Conservation (phyloP, 2,113 vertebrate genomes). For the Erinaceus europaeus region DNA sequence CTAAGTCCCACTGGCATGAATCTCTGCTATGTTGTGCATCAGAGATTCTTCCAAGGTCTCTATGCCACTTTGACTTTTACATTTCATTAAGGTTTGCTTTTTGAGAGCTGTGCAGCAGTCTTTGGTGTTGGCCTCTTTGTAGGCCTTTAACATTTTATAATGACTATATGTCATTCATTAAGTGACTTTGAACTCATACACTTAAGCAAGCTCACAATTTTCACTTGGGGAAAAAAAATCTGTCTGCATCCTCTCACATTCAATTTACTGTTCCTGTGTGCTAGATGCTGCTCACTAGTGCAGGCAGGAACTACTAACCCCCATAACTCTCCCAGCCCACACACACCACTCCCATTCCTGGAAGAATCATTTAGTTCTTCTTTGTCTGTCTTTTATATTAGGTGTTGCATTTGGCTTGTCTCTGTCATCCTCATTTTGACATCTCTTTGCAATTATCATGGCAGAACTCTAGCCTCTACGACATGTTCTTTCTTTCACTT, state of each 20-base stretch:
- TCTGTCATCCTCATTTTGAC: background rate
- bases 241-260: background rate
- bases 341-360: background rate
- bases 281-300: background rate
- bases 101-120: background rate
- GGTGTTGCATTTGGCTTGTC: background rate
- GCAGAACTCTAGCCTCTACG: too few relatives aligned
- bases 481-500: too few relatives aligned
- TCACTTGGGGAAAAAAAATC: background rate
- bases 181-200: background rate
- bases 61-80: background rate
- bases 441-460: background rate
- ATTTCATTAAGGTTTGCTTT: background rate
- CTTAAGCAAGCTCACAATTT: background rate
- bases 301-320: background rate
- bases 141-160: background rate
- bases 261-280: background rate
- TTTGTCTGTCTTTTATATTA: too few relatives aligned
- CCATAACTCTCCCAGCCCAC: too few relatives aligned
- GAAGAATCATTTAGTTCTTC: background rate
- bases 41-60: background rate
- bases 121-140: background rate
- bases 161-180: background rate
- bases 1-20: background rate
- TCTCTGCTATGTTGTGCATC: background rate